These are phyloP conservation scores for Drosophila prolongata DNA, from an alignment of 2,888 invertebrate species.

Conservation along the genomic window DNA sequence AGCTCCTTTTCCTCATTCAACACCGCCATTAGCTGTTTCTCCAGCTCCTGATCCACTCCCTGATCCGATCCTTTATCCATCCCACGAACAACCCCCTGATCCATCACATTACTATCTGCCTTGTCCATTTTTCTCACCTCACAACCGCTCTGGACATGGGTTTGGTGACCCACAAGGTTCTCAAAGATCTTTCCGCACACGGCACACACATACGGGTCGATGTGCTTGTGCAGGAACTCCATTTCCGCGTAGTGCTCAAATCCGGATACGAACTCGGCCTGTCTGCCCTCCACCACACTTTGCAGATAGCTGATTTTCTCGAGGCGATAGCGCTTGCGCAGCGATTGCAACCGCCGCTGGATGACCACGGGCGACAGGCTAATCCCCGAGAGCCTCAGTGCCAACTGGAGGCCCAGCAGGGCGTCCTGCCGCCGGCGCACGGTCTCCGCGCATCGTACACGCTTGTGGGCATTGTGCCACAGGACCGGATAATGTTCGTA, in stretches of 20 bases:
- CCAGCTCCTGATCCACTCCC: not conserved
- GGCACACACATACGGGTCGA: slow-evolving; percentile 77
- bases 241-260: slow-evolving; percentile 76
- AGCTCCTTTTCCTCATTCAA: not conserved
- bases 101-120: too few species aligned
- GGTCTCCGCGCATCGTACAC: slow-evolving; percentile 56
- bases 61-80: too few species aligned
- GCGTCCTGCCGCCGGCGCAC: slow-evolving; percentile 61
- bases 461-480: slow-evolving; percentile 73
- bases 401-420: slow-evolving; percentile 61
- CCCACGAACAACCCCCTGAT: too few species aligned
- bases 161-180: slow-evolving; percentile 62
- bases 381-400: slow-evolving; percentile 61
- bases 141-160: slow-evolving; percentile 65
- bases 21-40: not conserved
- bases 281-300: slow-evolving; percentile 67
- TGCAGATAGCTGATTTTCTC: slow-evolving; percentile 77
- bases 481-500: slow-evolving; percentile 76
- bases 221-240: slow-evolving; percentile 78
- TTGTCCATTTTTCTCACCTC: slow-evolving; percentile 14
- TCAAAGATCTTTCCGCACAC: slow-evolving; percentile 77
- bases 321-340: slow-evolving; percentile 76
- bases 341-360: slow-evolving; percentile 68
- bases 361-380: slow-evolving; percentile 62
- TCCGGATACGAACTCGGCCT: slow-evolving; percentile 58